A percentile compares a stretch with the other conserved stretches of the same genome.
Evolutionary conservation across 2,113 vertebrate genomes (phyloP).

Genomic region (Alouatta palliata): DNA sequence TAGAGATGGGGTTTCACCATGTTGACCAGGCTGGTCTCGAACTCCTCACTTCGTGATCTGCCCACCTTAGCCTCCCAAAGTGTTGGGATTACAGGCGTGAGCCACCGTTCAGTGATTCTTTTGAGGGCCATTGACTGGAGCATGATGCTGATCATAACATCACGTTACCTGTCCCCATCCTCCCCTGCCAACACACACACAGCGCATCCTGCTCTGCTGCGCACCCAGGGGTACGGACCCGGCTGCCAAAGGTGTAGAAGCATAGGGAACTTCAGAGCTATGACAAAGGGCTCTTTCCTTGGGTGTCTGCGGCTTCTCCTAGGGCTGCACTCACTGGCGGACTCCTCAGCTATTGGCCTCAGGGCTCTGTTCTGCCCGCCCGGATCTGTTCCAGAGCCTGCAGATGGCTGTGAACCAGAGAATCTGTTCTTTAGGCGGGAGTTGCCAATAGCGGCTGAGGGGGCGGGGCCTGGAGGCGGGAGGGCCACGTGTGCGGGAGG

Average conservation of each 20-base stretch:
- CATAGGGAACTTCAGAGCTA: fast-evolving
- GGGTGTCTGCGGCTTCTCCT: not conserved
- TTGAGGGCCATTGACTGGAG: not conserved
- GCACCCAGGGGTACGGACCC: not conserved
- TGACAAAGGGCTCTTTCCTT: fast-evolving
- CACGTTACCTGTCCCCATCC: fast-evolving
- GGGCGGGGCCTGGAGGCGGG: slow-evolving; percentile 73
- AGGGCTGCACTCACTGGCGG: fast-evolving
- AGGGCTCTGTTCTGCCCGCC: not conserved
- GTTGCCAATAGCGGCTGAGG: slow-evolving; percentile 59
- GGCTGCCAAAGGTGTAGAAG: not conserved
- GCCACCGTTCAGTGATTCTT: not conserved
- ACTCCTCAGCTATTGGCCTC: fast-evolving
- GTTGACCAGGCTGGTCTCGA: too few relatives aligned
- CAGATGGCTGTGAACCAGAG: slow-evolving; percentile 61
- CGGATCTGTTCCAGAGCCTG: fast-evolving
- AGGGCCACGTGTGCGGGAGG: slow-evolving; percentile 84
- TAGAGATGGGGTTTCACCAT: too few relatives aligned
- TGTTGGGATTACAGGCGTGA: too few relatives aligned
- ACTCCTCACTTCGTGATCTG: too few relatives aligned
- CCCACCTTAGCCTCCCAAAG: too few relatives aligned
- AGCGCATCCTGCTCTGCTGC: not conserved
- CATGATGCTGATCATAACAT: not conserved
- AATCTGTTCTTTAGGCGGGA: not conserved
- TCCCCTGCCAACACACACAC: too few relatives aligned